Percentiles rank a stretch among this genome's conserved stretches.
Conservation (phyloP, 1,140 invertebrate genomes). For the Heliconius nattereri region DNA sequence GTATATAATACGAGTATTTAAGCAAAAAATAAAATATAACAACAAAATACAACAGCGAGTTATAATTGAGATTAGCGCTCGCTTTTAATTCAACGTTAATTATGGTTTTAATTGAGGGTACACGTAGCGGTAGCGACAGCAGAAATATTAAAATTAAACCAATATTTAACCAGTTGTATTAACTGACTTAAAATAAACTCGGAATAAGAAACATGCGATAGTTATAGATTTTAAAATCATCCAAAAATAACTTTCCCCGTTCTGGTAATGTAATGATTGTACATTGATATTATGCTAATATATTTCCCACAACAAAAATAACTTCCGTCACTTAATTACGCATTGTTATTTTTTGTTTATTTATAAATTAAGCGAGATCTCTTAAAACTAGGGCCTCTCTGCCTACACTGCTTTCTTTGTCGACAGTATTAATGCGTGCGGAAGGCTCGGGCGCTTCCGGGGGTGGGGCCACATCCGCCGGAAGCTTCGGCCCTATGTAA, state of each 20-base stretch:
- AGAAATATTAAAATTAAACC: constrained; percentile 20
- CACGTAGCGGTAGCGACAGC: constrained; percentile 52
- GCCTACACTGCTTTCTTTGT: constrained; percentile 32
- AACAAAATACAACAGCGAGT: constrained; percentile 52
- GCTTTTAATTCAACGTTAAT: constrained; percentile 73
- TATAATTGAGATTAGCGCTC: constrained; percentile 70
- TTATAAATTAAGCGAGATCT: too few species aligned
- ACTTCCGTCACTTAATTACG: too few species aligned
- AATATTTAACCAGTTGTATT: not conserved
- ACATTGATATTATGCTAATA: too few species aligned
- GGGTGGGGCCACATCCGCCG: constrained; percentile 65
- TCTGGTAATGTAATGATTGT: too few species aligned
- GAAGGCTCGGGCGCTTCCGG: constrained; percentile 63
- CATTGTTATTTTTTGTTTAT: too few species aligned
- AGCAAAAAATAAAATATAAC: constrained; percentile 36
- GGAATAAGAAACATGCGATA: too few species aligned
- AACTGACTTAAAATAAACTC: too few species aligned
- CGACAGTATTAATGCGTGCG: constrained; percentile 41
- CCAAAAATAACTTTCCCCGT: too few species aligned
- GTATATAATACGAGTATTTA: not conserved
- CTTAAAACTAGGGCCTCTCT: too few species aligned
- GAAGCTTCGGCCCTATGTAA: constrained; percentile 55
- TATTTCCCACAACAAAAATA: too few species aligned
- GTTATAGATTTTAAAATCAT: too few species aligned
- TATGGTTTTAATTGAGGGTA: constrained; percentile 75